Percentiles rank a stretch among this genome's conserved stretches.
Evolutionary conservation across 2,888 invertebrate genomes (phyloP).

Genomic region (Nemotelus nigrinus): DNA sequence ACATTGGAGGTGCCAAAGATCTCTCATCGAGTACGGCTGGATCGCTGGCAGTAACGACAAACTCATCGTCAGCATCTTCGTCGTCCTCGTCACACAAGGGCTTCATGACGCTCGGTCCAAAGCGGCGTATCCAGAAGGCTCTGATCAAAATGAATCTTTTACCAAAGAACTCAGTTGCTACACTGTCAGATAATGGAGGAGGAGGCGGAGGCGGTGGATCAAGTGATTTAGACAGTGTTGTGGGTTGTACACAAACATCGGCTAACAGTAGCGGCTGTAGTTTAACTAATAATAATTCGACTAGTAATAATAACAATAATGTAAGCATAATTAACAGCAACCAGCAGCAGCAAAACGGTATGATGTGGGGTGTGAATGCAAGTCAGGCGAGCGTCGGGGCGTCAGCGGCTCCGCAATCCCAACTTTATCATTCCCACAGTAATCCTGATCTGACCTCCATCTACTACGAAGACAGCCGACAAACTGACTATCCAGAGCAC

Average conservation of each 20-base stretch:
- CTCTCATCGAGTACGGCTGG: background rate
- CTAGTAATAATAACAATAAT: conserved; percentile 27
- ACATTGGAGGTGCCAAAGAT: conserved; percentile 54
- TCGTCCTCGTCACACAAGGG: conserved; percentile 74
- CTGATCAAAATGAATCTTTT: conserved; percentile 90
- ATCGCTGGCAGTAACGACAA: conserved; percentile 23
- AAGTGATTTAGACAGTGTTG: conserved; percentile 65
- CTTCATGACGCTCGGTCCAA: conserved; percentile 91
- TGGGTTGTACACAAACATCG: conserved; percentile 59
- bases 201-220: background rate
- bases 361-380: background rate
- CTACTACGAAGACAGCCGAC: conserved; percentile 82
- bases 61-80: conserved; percentile 65
- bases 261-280: background rate
- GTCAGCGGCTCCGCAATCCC: conserved; percentile 54
- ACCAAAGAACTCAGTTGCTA: conserved; percentile 80
- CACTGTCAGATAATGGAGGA: conserved; percentile 63
- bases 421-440: conserved; percentile 85
- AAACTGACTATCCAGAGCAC: conserved; percentile 92
- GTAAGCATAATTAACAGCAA: conserved; percentile 26
- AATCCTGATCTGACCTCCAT: conserved; percentile 87
- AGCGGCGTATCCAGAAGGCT: conserved; percentile 83
- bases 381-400: background rate
- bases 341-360: conserved; percentile 1
- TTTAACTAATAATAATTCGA: conserved; percentile 27